Evolutionary conservation across 2,113 vertebrate genomes (phyloP).

Genomic region (Aplodontia rufa): DNA sequence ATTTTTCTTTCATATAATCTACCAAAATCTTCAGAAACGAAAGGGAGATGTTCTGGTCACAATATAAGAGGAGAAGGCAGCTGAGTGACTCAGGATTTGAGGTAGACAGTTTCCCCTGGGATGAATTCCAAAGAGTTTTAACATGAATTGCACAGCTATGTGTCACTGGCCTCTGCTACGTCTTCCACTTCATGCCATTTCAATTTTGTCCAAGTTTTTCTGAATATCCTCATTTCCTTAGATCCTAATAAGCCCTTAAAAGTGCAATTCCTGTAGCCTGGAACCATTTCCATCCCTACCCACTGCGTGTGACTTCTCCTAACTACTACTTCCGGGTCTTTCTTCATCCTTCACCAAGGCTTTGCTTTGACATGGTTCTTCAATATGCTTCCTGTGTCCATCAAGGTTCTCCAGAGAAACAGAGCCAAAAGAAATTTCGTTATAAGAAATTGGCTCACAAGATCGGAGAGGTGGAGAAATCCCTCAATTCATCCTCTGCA

Average conservation of each 20-base stretch:
- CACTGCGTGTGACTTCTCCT: not conserved
- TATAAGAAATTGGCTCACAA: too few relatives aligned
- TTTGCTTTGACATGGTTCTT: not conserved
- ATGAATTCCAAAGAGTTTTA: not conserved
- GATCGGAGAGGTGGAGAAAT: not conserved
- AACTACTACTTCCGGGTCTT: not conserved
- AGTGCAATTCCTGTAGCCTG: too few relatives aligned
- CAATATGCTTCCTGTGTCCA: not conserved
- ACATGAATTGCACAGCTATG: accelerated
- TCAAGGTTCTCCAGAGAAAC: not conserved
- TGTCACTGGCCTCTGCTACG: accelerated
- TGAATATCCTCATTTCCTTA: not conserved
- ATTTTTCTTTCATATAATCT: not conserved
- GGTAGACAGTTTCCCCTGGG: too few relatives aligned
- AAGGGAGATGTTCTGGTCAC: not conserved
- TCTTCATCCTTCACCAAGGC: not conserved
- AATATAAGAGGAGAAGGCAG: too few relatives aligned
- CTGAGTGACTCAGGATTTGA: not conserved
- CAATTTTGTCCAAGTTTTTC: not conserved
- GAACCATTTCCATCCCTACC: not conserved
- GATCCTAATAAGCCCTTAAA: not conserved
- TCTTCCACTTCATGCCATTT: not conserved
- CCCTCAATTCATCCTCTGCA: not conserved
- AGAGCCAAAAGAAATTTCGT: not conserved
- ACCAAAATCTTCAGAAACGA: not conserved